phyloP scores from a whole-genome alignment of 2,797 vertebrate species.

The Melanotaenia pygmaea region DNA sequence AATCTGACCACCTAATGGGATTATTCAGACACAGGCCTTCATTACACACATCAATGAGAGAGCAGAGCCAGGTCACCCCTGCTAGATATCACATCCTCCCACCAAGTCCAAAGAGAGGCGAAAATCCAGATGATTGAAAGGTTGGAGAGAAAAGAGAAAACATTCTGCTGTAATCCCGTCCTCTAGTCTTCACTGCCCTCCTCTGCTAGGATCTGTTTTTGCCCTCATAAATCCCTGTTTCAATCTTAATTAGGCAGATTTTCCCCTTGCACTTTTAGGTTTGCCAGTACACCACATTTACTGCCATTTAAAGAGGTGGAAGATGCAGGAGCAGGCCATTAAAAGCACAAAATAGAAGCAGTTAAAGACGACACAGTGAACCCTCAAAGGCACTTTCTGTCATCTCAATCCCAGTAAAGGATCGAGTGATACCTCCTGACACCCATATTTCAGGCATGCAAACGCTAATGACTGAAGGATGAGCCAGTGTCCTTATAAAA shows the following conservation, averaged over 20 bases:
- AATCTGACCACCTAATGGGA: slow-evolving; percentile 84
- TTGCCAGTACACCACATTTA: slow-evolving; percentile 25
- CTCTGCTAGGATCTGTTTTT: slow-evolving; percentile 43
- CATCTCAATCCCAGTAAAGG: slow-evolving; percentile 40
- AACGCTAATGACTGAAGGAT: slow-evolving; percentile 24
- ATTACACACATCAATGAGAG: slow-evolving; percentile 83
- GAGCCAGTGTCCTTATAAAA: slow-evolving; percentile 13
- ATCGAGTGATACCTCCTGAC: slow-evolving; percentile 56
- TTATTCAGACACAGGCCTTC: slow-evolving; percentile 83
- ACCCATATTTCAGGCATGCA: slow-evolving; percentile 25
- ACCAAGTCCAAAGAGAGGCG: slow-evolving; percentile 49
- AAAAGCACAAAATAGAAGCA: slow-evolving; percentile 11
- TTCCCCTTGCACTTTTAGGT: slow-evolving; percentile 29
- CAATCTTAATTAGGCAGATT: slow-evolving; percentile 61
- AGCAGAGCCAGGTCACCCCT: slow-evolving; percentile 74
- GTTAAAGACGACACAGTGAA: slow-evolving; percentile 35
- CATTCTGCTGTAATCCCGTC: slow-evolving; percentile 62
- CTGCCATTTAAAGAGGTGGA: slow-evolving; percentile 23
- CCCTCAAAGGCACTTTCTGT: slow-evolving; percentile 38
- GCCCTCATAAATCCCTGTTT: slow-evolving; percentile 46
- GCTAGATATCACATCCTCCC: slow-evolving; percentile 61
- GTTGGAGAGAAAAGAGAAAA: slow-evolving; percentile 44
- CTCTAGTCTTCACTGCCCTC: slow-evolving; percentile 54
- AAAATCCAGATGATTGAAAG: slow-evolving; percentile 60
- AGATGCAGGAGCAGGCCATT: slow-evolving; percentile 28